Evolutionary conservation across 2,113 vertebrate genomes (phyloP).

Genomic region (Leucopsar rothschildi): DNA sequence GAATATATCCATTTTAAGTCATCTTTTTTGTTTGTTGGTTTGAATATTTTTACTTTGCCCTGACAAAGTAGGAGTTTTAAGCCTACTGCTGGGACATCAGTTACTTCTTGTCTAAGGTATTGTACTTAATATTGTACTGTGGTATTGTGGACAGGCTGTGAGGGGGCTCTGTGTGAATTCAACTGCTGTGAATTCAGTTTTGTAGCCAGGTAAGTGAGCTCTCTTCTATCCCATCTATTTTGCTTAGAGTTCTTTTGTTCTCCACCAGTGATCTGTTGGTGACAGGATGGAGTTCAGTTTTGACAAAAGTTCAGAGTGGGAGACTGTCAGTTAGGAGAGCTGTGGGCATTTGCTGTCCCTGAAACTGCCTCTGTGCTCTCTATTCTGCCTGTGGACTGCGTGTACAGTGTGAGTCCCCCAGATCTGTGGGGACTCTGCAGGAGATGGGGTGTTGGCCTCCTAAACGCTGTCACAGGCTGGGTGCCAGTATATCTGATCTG

Average conservation of each 20-base stretch:
- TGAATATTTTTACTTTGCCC: not conserved
- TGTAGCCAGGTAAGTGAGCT: not conserved
- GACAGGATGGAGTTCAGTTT: not conserved
- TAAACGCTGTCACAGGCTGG: not conserved
- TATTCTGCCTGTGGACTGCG: not conserved
- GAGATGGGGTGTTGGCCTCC: not conserved
- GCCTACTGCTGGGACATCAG: not conserved
- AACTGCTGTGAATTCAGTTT: not conserved
- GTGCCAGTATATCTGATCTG: not conserved
- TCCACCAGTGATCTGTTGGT: not conserved
- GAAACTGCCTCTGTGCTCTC: not conserved
- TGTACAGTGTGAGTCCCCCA: not conserved
- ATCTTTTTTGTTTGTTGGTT: not conserved
- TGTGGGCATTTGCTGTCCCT: not conserved
- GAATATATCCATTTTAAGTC: not conserved
- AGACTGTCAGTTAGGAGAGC: not conserved
- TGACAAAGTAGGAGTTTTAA: not conserved
- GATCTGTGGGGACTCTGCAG: not conserved
- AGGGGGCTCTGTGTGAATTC: not conserved
- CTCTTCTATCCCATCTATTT: not conserved
- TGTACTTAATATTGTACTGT: not conserved
- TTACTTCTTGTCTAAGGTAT: not conserved
- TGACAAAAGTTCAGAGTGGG: not conserved
- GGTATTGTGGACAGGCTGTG: not conserved
- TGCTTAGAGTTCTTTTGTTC: not conserved